A percentile compares a stretch with the other conserved stretches of the same genome.
phyloP scores from a whole-genome alignment of 2,797 vertebrate species.

The Threskiornis aethiopicus region DNA sequence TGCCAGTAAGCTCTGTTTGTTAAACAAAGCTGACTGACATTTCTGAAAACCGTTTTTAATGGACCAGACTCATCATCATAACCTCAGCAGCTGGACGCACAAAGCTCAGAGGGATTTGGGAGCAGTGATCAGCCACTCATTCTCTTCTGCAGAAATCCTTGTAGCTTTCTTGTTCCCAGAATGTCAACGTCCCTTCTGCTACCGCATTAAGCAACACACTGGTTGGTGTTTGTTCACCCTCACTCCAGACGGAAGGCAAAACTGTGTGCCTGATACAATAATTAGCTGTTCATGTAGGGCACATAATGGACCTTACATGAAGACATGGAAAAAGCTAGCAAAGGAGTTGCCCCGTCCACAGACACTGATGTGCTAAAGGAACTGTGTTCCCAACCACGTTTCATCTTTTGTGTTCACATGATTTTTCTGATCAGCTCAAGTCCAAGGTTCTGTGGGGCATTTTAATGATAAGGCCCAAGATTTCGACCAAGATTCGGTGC shows the following conservation, averaged over 20 bases:
- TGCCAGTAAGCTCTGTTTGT: constrained; percentile 2
- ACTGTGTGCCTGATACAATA: background rate
- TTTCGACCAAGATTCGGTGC: background rate
- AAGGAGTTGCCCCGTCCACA: background rate
- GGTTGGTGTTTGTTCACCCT: background rate
- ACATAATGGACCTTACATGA: background rate
- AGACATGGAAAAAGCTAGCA: background rate
- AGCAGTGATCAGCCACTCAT: background rate
- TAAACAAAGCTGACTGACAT: constrained; percentile 34
- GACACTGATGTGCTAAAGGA: background rate
- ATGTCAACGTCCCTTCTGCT: background rate
- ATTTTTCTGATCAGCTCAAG: background rate
- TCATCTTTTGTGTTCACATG: background rate
- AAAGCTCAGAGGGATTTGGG: background rate
- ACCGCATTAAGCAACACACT: background rate
- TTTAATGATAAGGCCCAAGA: background rate
- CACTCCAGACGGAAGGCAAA: background rate
- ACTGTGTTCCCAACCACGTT: fast-evolving
- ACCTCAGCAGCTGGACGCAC: background rate
- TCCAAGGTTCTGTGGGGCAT: background rate
- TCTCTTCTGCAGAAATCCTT: constrained; percentile 25
- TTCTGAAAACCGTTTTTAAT: constrained; percentile 32
- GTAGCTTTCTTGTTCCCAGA: background rate
- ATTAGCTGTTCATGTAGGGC: background rate
- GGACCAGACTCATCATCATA: background rate